Conservation (phyloP, 2,113 vertebrate genomes). For the Entomyzon cyanotis region DNA sequence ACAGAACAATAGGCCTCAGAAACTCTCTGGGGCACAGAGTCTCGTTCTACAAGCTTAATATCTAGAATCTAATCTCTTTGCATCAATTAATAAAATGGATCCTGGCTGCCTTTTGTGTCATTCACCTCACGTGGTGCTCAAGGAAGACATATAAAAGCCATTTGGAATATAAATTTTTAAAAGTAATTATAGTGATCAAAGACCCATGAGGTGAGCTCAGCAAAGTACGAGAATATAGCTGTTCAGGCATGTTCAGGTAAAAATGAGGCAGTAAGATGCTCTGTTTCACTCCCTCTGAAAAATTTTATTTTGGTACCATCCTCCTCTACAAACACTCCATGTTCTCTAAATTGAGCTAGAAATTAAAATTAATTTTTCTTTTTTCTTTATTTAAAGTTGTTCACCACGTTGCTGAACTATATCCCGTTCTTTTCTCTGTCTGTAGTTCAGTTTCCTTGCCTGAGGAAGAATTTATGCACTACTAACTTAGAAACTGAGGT, state of each 20-base stretch:
- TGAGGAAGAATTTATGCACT: neutral
- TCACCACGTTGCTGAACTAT: neutral
- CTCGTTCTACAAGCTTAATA: neutral
- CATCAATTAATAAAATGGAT: conserved; percentile 43
- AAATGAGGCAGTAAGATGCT: neutral
- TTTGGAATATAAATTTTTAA: conserved; percentile 42
- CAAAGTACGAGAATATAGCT: neutral
- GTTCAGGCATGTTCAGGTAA: neutral
- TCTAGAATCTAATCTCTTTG: conserved; percentile 27
- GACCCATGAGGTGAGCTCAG: neutral
- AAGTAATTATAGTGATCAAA: conserved; percentile 7
- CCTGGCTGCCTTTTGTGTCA: neutral
- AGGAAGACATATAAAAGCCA: conserved; percentile 28
- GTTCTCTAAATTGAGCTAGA: neutral
- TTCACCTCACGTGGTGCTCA: neutral
- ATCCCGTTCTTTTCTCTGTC: neutral
- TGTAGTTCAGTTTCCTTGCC: neutral
- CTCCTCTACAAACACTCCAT: neutral
- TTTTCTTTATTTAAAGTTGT: neutral
- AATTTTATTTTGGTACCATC: neutral
- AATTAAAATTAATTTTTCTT: neutral
- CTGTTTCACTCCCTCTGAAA: neutral
- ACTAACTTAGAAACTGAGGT: neutral
- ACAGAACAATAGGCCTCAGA: neutral
- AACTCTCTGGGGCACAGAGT: neutral